Conservation (phyloP, 1,140 invertebrate genomes). For the Bradynema listronoti region DNA sequence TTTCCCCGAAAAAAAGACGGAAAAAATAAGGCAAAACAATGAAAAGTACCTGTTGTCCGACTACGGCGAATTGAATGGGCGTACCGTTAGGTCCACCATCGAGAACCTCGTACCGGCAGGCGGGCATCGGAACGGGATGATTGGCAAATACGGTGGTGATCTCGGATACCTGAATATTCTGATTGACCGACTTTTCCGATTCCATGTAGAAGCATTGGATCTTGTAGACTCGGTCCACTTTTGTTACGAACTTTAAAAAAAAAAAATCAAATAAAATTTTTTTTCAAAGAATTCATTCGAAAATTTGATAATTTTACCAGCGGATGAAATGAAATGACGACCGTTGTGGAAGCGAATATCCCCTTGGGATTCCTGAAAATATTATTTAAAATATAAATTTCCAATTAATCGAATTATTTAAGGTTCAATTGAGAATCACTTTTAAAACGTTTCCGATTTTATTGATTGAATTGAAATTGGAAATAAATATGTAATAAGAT, state of each 20-base stretch:
- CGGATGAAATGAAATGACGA: constrained; percentile 52
- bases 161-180: constrained; percentile 45
- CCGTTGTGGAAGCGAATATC: constrained; percentile 49
- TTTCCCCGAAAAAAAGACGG: too few species aligned
- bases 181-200: constrained; percentile 46
- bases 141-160: constrained; percentile 47
- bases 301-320: constrained; percentile 14
- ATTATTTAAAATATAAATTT: not conserved
- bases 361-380: constrained; percentile 42
- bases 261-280: constrained; percentile 9
- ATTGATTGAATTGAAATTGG: too few species aligned
- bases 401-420: constrained; percentile 1
- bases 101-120: constrained; percentile 53
- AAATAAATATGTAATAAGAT: too few species aligned
- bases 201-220: constrained; percentile 56
- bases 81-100: constrained; percentile 51
- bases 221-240: constrained; percentile 49
- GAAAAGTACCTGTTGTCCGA: constrained; percentile 53
- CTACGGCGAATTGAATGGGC: constrained; percentile 51
- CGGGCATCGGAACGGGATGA: constrained; percentile 52
- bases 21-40: constrained; percentile 47
- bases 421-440: not conserved
- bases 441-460: too few species aligned
- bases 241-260: constrained; percentile 44
- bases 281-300: not conserved